Conservation (phyloP, 2,113 vertebrate genomes). For the Bucco capensis region DNA sequence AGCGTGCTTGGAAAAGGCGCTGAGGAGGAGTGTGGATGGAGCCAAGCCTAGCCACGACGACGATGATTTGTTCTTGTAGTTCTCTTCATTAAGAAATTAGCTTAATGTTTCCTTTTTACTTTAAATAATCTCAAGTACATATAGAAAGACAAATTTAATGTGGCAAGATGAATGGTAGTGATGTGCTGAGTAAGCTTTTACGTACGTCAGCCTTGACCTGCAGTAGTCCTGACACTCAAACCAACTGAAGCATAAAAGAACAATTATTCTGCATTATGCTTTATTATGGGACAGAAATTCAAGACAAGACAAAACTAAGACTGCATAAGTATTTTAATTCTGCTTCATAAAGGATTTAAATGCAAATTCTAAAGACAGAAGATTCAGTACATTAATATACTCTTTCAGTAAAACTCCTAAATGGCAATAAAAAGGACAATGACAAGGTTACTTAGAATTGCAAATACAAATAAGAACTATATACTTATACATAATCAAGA, state of each 20-base stretch:
- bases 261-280: background rate
- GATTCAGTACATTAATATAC: background rate
- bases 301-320: background rate
- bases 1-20: no score
- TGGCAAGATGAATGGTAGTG: background rate
- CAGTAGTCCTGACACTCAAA: background rate
- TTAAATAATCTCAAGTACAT: background rate
- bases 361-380: background rate
- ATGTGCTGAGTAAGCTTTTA: constrained; percentile 13
- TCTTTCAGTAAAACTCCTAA: background rate
- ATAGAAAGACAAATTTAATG: background rate
- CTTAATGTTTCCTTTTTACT: background rate
- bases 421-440: background rate
- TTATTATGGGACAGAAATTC: background rate
- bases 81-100: background rate
- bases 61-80: background rate
- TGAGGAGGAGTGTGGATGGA: no score
- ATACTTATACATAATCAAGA: background rate
- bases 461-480: background rate
- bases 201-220: background rate
- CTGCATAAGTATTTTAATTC: background rate
- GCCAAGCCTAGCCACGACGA: no score
- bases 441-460: background rate
- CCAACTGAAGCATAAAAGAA: background rate
- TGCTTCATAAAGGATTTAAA: background rate